Evolutionary conservation across 1,140 invertebrate genomes (phyloP).

Genomic region (Drosophila subpulchrella): DNA sequence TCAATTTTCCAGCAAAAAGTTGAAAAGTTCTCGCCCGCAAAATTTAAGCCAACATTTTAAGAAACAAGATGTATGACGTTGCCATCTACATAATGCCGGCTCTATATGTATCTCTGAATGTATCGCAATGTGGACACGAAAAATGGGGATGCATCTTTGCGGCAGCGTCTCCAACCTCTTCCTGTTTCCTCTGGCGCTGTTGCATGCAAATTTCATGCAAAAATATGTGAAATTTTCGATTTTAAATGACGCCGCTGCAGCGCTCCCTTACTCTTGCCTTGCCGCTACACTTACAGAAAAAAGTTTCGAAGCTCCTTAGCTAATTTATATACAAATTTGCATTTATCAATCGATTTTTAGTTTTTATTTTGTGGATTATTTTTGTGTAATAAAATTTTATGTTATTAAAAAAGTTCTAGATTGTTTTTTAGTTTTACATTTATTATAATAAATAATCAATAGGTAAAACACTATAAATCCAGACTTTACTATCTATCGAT

Average conservation of each 20-base stretch:
- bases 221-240: constrained; percentile 82
- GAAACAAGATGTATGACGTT: constrained; percentile 15
- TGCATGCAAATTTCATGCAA: constrained; percentile 80
- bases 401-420: too few species aligned
- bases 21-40: constrained; percentile 22
- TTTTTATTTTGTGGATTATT: too few species aligned
- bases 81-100: constrained; percentile 43
- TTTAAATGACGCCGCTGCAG: constrained; percentile 63
- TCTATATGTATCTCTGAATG: constrained; percentile 42
- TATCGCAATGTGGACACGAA: constrained; percentile 51
- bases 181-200: constrained; percentile 35
- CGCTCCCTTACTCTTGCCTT: constrained; percentile 1
- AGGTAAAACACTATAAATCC: too few species aligned
- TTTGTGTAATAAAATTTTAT: too few species aligned
- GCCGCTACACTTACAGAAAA: constrained; percentile 5
- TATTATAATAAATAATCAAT: too few species aligned
- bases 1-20: constrained; percentile 42
- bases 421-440: too few species aligned
- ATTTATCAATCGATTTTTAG: too few species aligned
- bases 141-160: constrained; percentile 37
- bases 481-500: too few species aligned
- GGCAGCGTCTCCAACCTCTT: constrained; percentile 29
- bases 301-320: too few species aligned
- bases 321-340: too few species aligned
- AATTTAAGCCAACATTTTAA: constrained; percentile 26